Conservation (phyloP, 2,797 vertebrate species). For the Sphaeramia orbicularis region DNA sequence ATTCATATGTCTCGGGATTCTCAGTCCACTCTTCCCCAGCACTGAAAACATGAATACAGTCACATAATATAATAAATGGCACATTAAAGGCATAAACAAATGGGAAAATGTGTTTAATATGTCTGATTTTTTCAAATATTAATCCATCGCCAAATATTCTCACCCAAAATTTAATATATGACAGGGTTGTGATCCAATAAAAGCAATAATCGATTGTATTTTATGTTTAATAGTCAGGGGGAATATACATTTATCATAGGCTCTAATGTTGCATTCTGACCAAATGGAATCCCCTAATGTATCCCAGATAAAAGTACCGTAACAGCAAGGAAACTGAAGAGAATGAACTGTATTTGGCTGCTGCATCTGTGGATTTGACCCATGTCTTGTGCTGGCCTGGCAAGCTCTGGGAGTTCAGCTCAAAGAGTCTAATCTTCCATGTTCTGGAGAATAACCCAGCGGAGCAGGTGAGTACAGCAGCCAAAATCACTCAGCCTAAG, state of each 20-base stretch:
- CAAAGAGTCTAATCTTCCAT: constrained; percentile 54
- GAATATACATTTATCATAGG: constrained; percentile 45
- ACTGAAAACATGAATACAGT: constrained; percentile 80
- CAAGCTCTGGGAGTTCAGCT: constrained; percentile 45
- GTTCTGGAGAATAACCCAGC: constrained; percentile 56
- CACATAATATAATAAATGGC: constrained; percentile 45
- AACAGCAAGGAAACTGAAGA: constrained; percentile 43
- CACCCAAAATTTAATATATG: constrained; percentile 47
- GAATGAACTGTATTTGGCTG: constrained; percentile 54
- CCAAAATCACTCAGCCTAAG: constrained; percentile 48
- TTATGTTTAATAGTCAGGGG: constrained; percentile 49
- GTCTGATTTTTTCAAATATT: constrained; percentile 43
- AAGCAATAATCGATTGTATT: constrained; percentile 45
- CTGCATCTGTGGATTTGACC: constrained; percentile 52
- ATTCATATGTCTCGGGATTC: constrained; percentile 95
- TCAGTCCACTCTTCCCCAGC: constrained; percentile 95
- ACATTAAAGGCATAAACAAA: constrained; percentile 42
- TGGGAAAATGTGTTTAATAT: constrained; percentile 48
- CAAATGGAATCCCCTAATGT: constrained; percentile 28
- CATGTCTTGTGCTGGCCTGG: constrained; percentile 44
- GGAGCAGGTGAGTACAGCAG: constrained; percentile 59
- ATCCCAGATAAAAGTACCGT: constrained; percentile 31
- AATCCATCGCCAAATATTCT: constrained; percentile 44
- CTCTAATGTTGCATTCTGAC: constrained; percentile 39
- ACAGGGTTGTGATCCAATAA: constrained; percentile 40